Percentiles rank a stretch among this genome's conserved stretches.
These are phyloP conservation scores for Chaetorhynchus papuensis DNA, from an alignment of 2,113 vertebrate species.

Conservation along the genomic window DNA sequence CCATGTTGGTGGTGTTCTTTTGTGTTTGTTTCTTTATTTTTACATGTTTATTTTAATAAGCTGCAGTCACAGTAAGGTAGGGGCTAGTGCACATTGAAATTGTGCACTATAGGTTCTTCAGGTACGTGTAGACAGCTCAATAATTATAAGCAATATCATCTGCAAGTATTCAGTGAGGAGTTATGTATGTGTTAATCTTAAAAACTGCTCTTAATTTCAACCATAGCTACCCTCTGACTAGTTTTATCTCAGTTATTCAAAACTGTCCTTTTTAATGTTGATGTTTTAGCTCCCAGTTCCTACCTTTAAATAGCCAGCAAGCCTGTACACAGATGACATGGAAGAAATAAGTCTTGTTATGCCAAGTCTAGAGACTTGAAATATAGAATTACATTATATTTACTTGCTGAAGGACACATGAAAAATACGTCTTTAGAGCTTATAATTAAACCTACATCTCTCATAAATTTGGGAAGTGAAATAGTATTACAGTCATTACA, in stretches of 20 bases:
- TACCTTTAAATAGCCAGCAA: neutral
- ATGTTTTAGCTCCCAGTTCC: neutral
- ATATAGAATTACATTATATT: neutral
- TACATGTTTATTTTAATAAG: neutral
- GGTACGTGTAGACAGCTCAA: neutral
- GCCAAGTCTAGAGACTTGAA: neutral
- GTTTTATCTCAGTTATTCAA: neutral
- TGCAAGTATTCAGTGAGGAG: neutral
- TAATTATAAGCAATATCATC: neutral
- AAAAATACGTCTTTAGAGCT: neutral
- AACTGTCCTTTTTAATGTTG: neutral
- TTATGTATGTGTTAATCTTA: neutral
- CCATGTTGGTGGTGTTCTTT: neutral
- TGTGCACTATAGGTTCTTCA: neutral
- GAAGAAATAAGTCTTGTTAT: neutral
- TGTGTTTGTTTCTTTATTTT: neutral
- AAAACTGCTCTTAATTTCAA: neutral
- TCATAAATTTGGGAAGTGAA: neutral
- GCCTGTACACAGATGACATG: neutral
- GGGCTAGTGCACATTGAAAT: neutral
- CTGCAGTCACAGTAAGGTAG: neutral
- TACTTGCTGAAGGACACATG: neutral
- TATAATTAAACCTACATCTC: neutral
- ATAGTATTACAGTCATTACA: neutral
- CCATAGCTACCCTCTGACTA: neutral